Conservation (phyloP, 2,888 invertebrate genomes). For the Phymatocera aterrima region DNA sequence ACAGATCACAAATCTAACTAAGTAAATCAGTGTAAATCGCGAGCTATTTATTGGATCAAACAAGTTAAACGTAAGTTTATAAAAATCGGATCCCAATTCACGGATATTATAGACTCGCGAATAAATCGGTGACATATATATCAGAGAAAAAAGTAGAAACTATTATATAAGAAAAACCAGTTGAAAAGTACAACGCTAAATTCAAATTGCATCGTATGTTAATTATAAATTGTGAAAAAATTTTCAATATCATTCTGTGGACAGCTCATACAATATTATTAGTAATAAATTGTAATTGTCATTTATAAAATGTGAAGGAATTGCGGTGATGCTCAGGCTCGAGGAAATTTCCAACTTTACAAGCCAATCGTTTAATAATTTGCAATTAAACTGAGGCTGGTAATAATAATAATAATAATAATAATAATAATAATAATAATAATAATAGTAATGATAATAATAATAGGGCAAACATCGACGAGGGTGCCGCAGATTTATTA, state of each 20-base stretch:
- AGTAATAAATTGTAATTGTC: neutral
- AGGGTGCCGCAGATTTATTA: neutral
- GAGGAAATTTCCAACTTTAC: neutral
- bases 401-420: neutral
- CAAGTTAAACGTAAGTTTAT: no score
- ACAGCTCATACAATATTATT: neutral
- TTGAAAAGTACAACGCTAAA: neutral
- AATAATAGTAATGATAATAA: no score
- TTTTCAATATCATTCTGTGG: neutral
- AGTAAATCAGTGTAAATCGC: no score
- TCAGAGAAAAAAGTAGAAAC: neutral
- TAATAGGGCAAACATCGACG: neutral
- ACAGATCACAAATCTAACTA: no score
- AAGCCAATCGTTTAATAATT: neutral
- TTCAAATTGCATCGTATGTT: neutral
- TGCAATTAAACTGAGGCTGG: no score
- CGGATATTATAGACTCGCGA: neutral
- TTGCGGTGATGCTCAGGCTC: neutral
- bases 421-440: neutral
- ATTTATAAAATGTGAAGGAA: neutral
- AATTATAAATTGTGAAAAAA: neutral
- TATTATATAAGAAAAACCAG: neutral
- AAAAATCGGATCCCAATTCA: no score
- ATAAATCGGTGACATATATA: neutral
- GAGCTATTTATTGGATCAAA: no score